These are phyloP conservation scores for Papilio protenor DNA, from an alignment of 2,888 invertebrate genomes.

Conservation along the genomic window DNA sequence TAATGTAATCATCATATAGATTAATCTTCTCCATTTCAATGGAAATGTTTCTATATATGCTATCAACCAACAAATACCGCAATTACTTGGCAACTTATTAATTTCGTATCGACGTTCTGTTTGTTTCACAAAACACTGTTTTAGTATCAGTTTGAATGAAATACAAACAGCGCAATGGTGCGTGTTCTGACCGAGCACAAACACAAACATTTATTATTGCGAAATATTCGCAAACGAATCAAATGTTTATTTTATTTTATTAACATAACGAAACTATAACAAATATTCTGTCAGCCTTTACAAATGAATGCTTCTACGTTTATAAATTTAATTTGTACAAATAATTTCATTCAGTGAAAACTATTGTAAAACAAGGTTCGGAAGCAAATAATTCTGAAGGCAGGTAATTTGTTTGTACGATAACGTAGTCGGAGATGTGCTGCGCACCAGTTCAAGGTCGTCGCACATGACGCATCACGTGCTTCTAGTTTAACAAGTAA, in stretches of 20 bases:
- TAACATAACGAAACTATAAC: slow-evolving; percentile 3
- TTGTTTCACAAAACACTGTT: background rate
- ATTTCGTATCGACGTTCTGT: background rate
- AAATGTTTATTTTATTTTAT: slow-evolving; percentile 10
- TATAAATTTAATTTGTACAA: background rate
- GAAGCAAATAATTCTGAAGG: background rate
- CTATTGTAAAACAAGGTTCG: background rate
- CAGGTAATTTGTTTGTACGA: no score
- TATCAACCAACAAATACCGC: background rate
- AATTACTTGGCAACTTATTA: background rate
- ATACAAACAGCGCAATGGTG: background rate
- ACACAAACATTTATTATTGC: background rate
- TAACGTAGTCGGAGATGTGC: no score
- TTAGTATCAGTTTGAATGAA: background rate
- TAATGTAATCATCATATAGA: background rate
- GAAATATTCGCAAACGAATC: slow-evolving; percentile 12
- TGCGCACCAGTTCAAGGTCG: no score
- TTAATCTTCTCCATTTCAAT: background rate
- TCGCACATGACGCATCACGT: background rate
- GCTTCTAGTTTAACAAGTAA: slow-evolving; percentile 14
- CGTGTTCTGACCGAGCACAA: background rate
- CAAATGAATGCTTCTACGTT: background rate
- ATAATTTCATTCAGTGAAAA: background rate
- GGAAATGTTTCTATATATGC: background rate
- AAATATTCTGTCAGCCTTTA: background rate